phyloP scores from a whole-genome alignment of 2,888 invertebrate species.

The Sepiola atlantica region DNA sequence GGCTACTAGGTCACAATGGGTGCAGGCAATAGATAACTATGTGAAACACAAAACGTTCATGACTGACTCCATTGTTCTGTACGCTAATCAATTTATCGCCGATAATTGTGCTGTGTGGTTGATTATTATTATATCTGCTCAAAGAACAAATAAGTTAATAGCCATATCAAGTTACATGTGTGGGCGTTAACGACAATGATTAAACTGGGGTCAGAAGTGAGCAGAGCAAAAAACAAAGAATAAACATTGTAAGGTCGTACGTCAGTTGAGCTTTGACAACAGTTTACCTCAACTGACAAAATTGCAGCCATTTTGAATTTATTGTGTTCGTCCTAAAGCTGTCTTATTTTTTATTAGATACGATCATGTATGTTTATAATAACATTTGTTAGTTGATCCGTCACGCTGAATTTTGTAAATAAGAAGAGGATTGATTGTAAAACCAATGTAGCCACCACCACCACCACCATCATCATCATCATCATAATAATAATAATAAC shows the following conservation, averaged over 20 bases:
- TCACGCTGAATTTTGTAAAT: too few species aligned
- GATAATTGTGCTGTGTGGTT: background rate
- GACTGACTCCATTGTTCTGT: background rate
- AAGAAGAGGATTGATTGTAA: too few species aligned
- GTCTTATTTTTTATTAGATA: too few species aligned
- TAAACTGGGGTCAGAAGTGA: background rate
- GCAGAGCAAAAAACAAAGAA: background rate
- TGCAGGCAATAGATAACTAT: background rate
- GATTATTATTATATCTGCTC: background rate
- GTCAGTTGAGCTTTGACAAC: background rate
- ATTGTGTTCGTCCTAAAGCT: too few species aligned
- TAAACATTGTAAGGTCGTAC: background rate
- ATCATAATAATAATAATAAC: too few species aligned
- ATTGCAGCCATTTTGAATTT: background rate
- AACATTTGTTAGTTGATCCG: too few species aligned
- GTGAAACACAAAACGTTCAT: background rate
- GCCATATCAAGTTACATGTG: background rate
- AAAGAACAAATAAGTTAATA: background rate
- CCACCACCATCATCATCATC: too few species aligned
- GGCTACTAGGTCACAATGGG: background rate
- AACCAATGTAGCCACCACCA: too few species aligned
- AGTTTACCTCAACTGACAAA: background rate
- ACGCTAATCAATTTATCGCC: background rate
- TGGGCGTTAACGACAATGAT: background rate
- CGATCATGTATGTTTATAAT: too few species aligned